phyloP scores from a whole-genome alignment of 2,797 vertebrate genomes.

The Tapirus indicus region DNA sequence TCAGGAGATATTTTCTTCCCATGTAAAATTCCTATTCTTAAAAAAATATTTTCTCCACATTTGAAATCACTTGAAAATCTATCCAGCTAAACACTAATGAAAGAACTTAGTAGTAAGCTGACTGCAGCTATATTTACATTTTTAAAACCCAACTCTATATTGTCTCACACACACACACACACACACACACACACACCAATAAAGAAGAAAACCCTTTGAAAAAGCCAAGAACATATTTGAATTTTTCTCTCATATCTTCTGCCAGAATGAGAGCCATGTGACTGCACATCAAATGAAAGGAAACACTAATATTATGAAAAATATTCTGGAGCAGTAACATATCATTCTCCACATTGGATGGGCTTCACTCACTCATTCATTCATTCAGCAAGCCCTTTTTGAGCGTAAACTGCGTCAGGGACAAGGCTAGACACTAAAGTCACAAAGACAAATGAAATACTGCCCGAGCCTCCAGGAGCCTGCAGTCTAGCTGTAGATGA shows the following conservation, averaged over 20 bases:
- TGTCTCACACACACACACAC: background rate
- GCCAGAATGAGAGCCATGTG: background rate
- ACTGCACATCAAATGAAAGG: background rate
- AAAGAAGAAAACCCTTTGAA: background rate
- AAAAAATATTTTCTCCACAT: background rate
- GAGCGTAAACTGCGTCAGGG: background rate
- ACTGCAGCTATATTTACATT: background rate
- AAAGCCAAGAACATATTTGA: background rate
- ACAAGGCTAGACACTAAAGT: background rate
- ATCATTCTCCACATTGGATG: background rate
- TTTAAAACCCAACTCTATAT: background rate
- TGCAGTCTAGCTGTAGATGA: background rate
- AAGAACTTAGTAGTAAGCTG: background rate
- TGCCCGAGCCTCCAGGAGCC: background rate
- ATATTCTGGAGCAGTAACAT: background rate
- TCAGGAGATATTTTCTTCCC: background rate
- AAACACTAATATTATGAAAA: background rate
- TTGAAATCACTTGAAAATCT: constrained; percentile 16
- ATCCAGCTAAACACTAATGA: constrained; percentile 35
- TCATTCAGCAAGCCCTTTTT: background rate
- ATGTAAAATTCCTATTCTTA: constrained; percentile 23
- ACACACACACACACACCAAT: background rate
- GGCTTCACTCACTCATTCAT: background rate
- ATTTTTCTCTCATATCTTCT: background rate
- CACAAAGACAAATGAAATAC: background rate